Conservation (phyloP, 92 coral and sea anemone genomes). For the Phenganax stokvisi region DNA sequence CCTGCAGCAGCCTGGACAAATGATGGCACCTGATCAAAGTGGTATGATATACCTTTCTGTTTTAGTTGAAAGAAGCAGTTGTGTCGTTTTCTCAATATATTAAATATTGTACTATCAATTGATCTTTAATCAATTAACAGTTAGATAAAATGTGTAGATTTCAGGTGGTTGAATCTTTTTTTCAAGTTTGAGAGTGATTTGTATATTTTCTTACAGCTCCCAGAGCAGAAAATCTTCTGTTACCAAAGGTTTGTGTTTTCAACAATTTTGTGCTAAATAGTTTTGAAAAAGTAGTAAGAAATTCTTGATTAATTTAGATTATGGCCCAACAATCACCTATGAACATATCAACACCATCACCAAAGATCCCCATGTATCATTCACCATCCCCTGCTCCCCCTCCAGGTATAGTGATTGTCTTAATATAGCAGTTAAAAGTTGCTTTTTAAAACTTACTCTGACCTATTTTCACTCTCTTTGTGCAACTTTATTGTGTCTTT, state of each 20-base stretch:
- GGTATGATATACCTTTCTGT: not conserved
- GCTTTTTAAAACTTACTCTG: not conserved
- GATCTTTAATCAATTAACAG: not conserved
- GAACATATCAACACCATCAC: constrained; percentile 56
- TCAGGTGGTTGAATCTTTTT: not conserved
- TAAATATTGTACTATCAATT: not conserved
- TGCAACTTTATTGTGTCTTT: not conserved
- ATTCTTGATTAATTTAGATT: not conserved
- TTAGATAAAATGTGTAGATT: no score
- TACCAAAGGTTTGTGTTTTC: constrained; percentile 7
- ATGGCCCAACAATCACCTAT: constrained; percentile 20
- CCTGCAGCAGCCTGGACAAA: constrained; percentile 12
- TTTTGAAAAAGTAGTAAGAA: not conserved
- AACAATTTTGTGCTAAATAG: not conserved
- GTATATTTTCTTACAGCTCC: not conserved
- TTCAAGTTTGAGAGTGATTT: not conserved
- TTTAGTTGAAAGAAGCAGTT: no score
- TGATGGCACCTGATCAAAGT: constrained; percentile 16
- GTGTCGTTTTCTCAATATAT: not conserved
- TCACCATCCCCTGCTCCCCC: constrained; percentile 72
- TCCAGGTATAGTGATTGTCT: constrained; percentile 1
- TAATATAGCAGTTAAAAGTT: not conserved
- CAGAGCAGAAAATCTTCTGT: constrained; percentile 13
- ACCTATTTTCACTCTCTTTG: no score
- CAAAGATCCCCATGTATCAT: constrained; percentile 55